A percentile compares a stretch with the other conserved stretches of the same genome.
These are phyloP conservation scores for Tamandua tetradactyla DNA, from an alignment of 2,797 vertebrate species.

Conservation along the genomic window DNA sequence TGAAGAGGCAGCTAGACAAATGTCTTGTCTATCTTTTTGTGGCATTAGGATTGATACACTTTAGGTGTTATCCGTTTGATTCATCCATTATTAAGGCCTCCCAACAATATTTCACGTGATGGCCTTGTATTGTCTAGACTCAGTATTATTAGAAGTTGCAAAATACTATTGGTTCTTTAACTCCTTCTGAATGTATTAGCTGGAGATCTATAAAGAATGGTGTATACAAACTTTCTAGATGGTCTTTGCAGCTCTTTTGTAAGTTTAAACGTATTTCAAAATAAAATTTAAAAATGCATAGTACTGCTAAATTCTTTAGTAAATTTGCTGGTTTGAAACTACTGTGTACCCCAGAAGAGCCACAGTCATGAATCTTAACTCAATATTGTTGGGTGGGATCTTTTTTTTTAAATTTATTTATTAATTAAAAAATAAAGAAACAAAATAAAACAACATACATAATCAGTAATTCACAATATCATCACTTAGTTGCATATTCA, in stretches of 20 bases:
- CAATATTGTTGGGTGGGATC: too few relatives aligned
- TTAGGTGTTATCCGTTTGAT: not conserved
- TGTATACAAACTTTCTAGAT: not conserved
- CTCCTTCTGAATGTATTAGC: constrained; percentile 21
- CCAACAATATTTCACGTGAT: not conserved
- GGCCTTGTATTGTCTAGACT: not conserved
- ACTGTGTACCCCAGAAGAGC: too few relatives aligned
- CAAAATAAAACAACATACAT: too few relatives aligned
- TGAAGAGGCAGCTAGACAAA: not conserved
- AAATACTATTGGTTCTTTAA: constrained; percentile 31
- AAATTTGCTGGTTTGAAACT: too few relatives aligned
- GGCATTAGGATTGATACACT: not conserved
- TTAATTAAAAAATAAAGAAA: too few relatives aligned
- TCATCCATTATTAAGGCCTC: not conserved
- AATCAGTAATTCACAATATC: too few relatives aligned
- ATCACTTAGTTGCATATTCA: too few relatives aligned
- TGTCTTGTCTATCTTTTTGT: not conserved
- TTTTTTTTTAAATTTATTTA: too few relatives aligned
- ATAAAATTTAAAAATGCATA: constrained; percentile 15
- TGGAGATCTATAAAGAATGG: not conserved
- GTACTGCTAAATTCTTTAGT: not conserved
- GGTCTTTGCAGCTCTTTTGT: not conserved
- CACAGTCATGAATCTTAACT: too few relatives aligned
- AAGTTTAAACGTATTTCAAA: constrained; percentile 33
- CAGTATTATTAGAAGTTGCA: not conserved